phyloP scores from a whole-genome alignment of 2,888 invertebrate species.

The Oscheius onirici region DNA sequence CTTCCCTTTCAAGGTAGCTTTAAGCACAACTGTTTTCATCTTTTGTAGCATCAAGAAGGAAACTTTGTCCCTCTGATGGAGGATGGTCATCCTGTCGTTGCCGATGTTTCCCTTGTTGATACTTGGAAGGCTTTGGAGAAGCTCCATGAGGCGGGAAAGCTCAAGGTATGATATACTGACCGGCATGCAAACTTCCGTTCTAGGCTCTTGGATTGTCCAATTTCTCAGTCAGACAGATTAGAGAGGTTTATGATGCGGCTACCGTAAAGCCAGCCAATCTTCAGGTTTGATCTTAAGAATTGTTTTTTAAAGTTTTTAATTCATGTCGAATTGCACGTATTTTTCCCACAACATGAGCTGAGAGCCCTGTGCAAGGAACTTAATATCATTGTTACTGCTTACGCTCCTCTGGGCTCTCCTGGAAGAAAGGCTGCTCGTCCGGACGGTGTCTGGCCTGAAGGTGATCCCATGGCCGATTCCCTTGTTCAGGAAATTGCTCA shows the following conservation, averaged over 20 bases:
- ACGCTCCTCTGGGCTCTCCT: constrained; percentile 58
- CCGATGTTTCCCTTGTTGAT: constrained; percentile 51
- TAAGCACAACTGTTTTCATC: neutral
- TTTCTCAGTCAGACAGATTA: constrained; percentile 64
- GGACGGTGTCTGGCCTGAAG: constrained; percentile 52
- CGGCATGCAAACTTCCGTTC: constrained; percentile 14
- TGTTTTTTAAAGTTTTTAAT: neutral
- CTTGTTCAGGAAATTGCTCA: constrained; percentile 46
- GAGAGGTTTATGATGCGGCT: constrained; percentile 61
- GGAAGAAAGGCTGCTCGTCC: constrained; percentile 56
- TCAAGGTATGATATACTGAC: constrained; percentile 37
- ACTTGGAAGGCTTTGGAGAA: constrained; percentile 64
- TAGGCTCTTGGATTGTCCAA: constrained; percentile 64
- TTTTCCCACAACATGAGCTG: constrained; percentile 81
- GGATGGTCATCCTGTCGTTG: constrained; percentile 38
- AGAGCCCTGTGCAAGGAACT: constrained; percentile 77
- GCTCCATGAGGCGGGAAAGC: constrained; percentile 49
- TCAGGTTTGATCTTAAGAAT: constrained; percentile 50
- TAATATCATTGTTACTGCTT: constrained; percentile 75
- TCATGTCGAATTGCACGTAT: constrained; percentile 83
- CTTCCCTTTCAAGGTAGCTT: constrained; percentile 46
- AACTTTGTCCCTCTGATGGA: constrained; percentile 38
- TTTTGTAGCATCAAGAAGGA: constrained; percentile 40
- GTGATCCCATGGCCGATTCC: constrained; percentile 51
- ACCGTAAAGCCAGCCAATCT: constrained; percentile 65